Base-by-base conservation (phyloP, 2,888 invertebrate genomes). In the Baccha elongata region DNA sequence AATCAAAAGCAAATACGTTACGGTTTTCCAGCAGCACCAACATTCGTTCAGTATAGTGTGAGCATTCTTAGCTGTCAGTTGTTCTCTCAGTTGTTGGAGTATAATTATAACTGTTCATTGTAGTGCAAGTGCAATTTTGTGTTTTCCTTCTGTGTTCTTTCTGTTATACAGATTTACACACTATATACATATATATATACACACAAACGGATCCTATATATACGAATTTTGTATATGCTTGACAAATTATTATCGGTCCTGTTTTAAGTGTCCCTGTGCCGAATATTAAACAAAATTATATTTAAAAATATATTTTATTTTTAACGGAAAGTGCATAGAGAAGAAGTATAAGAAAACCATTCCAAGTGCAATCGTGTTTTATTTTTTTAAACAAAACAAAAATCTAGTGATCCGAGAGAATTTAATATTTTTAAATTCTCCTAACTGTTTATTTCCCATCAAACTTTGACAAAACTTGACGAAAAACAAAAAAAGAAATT, bases 1-100 rank as follows among this genome's bases (percentile, higher is more conserved):
- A 83, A 78, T 83, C 72, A 78, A 83, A 83, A 78, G 68, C 68
- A 76, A 78, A 78, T 78, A 83, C 83, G 83, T 83, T 83, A 83
- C 78, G 67, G 83, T 73, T 83, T 75, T 83, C 76, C 83, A 72
- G 76, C 76, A 35, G 72, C 67, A 67, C 21, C 55, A 58, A 72
- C 67, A 76, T 73, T 73, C 60, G 44, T 76, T 83, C 83, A 83
- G 83, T 83, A 73, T 83, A 78, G 83, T 73, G 83, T 83, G 83
- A 83, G 83, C 83, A 73, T 76, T 83, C 72, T 37, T 78, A 64
- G 83, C 83, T 78, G 72, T 73, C 76, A 83, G 83, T 76, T 73
- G 29, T 83, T 19, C 40, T 58, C 44, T 60, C 62, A 76, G 68
- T 83, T 76, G 72, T 55, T 67, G 46, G 68, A 68, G 62, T 62